Base-by-base conservation (phyloP, 2,888 invertebrate genomes). In the Agrochola lychnidis region DNA sequence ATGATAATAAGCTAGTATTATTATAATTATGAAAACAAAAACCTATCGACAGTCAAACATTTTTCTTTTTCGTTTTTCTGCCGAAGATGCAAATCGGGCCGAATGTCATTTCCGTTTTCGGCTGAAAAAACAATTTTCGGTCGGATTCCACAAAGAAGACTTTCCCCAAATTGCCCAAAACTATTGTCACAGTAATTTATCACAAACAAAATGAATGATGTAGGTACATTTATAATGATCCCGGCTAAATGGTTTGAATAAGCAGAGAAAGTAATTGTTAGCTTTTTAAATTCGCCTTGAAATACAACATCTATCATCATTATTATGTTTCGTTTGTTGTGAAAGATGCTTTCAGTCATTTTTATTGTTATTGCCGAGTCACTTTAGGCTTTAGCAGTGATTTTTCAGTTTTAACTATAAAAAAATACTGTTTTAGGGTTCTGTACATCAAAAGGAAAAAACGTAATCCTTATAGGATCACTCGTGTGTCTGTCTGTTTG, bases 201-300 rank as follows among this genome's bases (percentile, higher is more conserved):
- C 48, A 78, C 69, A 61, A 82, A 78, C 78, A 82, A 78, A 73
- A 73, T 83, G 78, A 84, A 83, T 80, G 76, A 73, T 81, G 70
- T 70, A 66, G 51, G 63, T 81, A 74, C 69, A 84, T 85, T 84
- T 76, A 85, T 87, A 78, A 85, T 70, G 71, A 76, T 78, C 73
- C 77, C 63, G 19, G 64, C 73, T 85, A 81, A 88, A 89, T 87
- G 88, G 75, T 69, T 74, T 57, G 67, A 61, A 81, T 77, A 64
- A 74, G 53, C 64, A 70, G 40, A 40, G 61, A 14, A 64, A 45
- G 63, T 79, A 70, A 78, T 78, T 76, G 67, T 79, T 72, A 36
- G 45, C 74, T 77, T 79, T 83, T 73, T 70, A 68, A 45, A 59
- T 71, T 80, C 19, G 63, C 71, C 30, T 75, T 62, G 59, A 69